Evolutionary conservation across 2,888 invertebrate species (phyloP), one percentile per base, ranked within the genome.

Genomic region (Drosophila robusta): DNA sequence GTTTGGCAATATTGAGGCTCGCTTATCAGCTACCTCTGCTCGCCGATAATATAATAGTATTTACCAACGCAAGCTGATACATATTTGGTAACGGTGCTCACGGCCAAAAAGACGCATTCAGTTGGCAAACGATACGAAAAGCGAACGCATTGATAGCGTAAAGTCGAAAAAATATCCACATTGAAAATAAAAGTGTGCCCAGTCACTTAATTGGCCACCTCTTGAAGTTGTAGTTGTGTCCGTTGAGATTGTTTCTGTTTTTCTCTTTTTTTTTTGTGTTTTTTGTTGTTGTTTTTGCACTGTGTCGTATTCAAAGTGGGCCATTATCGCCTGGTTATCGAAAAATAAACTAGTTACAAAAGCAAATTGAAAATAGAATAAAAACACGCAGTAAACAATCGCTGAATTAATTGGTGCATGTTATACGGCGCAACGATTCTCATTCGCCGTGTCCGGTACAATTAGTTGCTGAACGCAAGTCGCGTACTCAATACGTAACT

Each of bases 121-220:
- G 87, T 88, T 75, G 67, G 58, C 80, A 67, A 83, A 86, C 83
- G 89, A 83, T 74, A 77, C 83, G 89, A 83, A 86, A 57, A 79
- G 70, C 83, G 87, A 83, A 77, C 87, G 78, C 83, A 86, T 67
- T 66, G 60, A 64, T 46, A 58, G 57, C 73, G 68, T 69, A 54
- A 64, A 78, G 39, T 64, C 83, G 61, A 78, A 78, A 39, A 56
- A 32, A 18, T 47, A 29, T 32, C 16, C 11, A 22, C 24, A 46
- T 24, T 54, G 38, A 60, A 70, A 73, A 56, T 56, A 74, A 58
- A 38, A 72, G 51, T 64, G 60, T 49, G 29, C 22, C 24, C 22
- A 29, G 44, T 29, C 36, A 29, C 44, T 42, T 45, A 62, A 76
- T 71, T 80, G 69, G 61, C 41, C 62, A 62, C 49, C 63, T 70